A percentile compares a stretch with the other conserved stretches of the same genome.
Evolutionary conservation across 1,140 invertebrate species (phyloP).

Genomic region (Phortica variegata): DNA sequence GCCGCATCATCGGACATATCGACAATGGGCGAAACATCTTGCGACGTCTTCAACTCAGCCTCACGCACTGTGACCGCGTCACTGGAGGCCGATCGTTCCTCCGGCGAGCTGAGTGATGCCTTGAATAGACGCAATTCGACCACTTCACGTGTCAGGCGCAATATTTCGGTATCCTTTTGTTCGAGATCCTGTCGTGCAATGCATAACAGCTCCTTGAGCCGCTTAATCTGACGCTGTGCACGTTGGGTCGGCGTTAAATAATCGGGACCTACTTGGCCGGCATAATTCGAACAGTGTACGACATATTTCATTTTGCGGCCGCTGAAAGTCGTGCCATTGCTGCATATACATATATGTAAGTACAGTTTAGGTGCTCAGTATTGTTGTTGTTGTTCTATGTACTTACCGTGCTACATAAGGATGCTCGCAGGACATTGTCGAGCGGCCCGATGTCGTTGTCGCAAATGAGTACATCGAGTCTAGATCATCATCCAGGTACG

Average conservation of each 20-base stretch:
- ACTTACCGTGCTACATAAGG: slow-evolving; percentile 67
- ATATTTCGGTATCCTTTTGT: slow-evolving; percentile 77
- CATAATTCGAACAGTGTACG: slow-evolving; percentile 77
- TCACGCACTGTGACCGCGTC: slow-evolving; percentile 73
- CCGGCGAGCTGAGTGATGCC: slow-evolving; percentile 72
- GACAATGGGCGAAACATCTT: slow-evolving; percentile 57
- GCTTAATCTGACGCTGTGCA: slow-evolving; percentile 74
- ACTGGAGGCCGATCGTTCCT: slow-evolving; percentile 71
- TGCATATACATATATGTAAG: slow-evolving; percentile 15
- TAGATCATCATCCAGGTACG: slow-evolving; percentile 66
- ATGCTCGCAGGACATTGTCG: slow-evolving; percentile 66
- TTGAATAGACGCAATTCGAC: slow-evolving; percentile 78
- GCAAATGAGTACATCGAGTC: slow-evolving; percentile 77
- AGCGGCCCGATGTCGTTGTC: slow-evolving; percentile 66
- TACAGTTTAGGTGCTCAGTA: neutral
- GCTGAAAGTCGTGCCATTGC: slow-evolving; percentile 77
- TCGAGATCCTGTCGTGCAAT: slow-evolving; percentile 75
- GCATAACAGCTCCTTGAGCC: slow-evolving; percentile 68
- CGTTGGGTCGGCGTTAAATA: slow-evolving; percentile 85
- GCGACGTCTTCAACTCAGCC: slow-evolving; percentile 60
- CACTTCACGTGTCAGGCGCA: slow-evolving; percentile 78
- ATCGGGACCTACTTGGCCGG: slow-evolving; percentile 71
- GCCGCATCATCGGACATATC: slow-evolving; percentile 58
- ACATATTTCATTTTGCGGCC: slow-evolving; percentile 73
- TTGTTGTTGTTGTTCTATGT: neutral